Base-by-base conservation (phyloP, 2,113 vertebrate species). In the Pholis gunnellus region DNA sequence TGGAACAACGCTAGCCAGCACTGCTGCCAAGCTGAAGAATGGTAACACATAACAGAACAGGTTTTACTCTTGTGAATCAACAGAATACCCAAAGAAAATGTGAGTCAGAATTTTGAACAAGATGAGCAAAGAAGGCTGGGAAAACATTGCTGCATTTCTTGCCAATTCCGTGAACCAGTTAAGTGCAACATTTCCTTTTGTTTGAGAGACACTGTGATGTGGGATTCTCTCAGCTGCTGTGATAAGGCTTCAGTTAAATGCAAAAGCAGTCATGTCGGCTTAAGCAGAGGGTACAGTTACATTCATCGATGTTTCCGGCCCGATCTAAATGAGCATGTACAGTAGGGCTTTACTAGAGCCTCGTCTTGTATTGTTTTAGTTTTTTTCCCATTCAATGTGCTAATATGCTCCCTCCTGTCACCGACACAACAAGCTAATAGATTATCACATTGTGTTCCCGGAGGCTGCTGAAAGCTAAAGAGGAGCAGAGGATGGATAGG, bases 81-180 rank as follows among this genome's bases (percentile, higher is more conserved):
- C 63, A 82, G 50, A 82, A 56, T 70, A 25, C 56, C n/a, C 18
- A 20, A 66, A 38, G 80, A 75, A 82, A 40, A 87, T 38, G 34
- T 25, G 29, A 73, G 7, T 40, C 27, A n/a, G 48, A 38, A 25
- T 80, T 67, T 57, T 52, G 31, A 82, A 14, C 9, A 67, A 68
- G 72, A 75, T 50, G 57, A 79, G 64, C 46, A 57, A 78, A 56
- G 38, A 50, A 14, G 40, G 1, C 67, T 64, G 40, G 38, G 61
- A 73, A 86, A 90, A 90, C 79, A 69, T 52, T 25, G 52, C 20
- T 46, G 56, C 48, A 75, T 88, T 79, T 75, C 82, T 78, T 80
- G 46, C 75, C 84, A 91, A 85, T 87, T 88, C 85, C 68, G 64
- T 66, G 59, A 84, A 87, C 72, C 83, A 75, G 25, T 79, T 87